Conservation (phyloP, 1,140 invertebrate species). For the Drosophila busckii region DNA sequence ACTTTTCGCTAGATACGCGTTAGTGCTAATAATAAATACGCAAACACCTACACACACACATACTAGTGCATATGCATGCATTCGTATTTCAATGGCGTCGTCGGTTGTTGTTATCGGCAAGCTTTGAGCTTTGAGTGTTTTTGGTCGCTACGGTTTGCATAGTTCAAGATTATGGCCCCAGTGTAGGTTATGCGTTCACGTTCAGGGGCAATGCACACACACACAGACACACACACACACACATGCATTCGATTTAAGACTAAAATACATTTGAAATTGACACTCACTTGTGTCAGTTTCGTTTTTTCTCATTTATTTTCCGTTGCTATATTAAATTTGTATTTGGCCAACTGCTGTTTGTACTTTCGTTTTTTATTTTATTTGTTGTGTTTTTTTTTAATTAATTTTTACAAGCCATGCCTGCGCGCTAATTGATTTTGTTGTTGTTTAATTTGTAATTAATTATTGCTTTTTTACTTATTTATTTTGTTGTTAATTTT, state of each 20-base stretch:
- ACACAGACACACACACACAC: background rate
- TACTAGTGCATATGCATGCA: slow-evolving; percentile 34
- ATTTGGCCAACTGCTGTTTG: slow-evolving; percentile 31
- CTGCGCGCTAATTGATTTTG: slow-evolving; percentile 30
- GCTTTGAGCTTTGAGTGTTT: too few relatives aligned
- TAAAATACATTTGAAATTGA: slow-evolving; percentile 26
- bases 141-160: too few relatives aligned
- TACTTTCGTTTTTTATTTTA: slow-evolving; percentile 52
- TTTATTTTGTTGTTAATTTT: slow-evolving; percentile 16
- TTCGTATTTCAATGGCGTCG: slow-evolving; percentile 52
- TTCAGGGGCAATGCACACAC: slow-evolving; percentile 48
- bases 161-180: slow-evolving; percentile 73
- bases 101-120: slow-evolving; percentile 21
- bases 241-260: too few relatives aligned
- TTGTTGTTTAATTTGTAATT: slow-evolving; percentile 9
- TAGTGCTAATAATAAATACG: slow-evolving; percentile 36
- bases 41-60: slow-evolving; percentile 10
- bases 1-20: slow-evolving; percentile 6
- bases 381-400: slow-evolving; percentile 18
- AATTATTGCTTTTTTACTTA: slow-evolving; percentile 25
- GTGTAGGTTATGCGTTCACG: slow-evolving; percentile 76
- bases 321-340: slow-evolving; percentile 12
- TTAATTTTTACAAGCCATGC: slow-evolving; percentile 27
- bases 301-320: slow-evolving; percentile 36
- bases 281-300: slow-evolving; percentile 17